phyloP scores from a whole-genome alignment of 2,113 vertebrate species.

The Elgaria multicarinata region DNA sequence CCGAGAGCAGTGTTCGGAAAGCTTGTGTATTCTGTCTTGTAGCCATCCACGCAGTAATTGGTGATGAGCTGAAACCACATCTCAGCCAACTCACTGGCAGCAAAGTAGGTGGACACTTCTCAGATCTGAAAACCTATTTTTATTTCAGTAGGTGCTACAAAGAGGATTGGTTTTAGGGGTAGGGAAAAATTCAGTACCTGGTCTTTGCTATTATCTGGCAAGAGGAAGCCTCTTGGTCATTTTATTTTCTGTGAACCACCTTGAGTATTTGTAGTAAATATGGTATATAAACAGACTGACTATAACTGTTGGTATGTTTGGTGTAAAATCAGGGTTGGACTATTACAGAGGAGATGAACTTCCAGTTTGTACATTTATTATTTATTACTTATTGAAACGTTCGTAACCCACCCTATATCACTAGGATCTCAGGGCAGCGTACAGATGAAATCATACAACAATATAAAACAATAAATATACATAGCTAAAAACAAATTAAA shows the following conservation, averaged over 20 bases:
- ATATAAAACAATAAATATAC: no score
- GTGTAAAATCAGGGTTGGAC: background rate
- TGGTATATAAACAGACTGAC: background rate
- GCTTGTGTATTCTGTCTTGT: constrained; percentile 98
- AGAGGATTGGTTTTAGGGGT: background rate
- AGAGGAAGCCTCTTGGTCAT: background rate
- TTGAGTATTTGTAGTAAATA: background rate
- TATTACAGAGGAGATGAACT: background rate
- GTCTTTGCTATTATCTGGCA: background rate
- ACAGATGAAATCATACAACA: no score
- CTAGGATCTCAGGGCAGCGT: no score
- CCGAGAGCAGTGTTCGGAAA: constrained; percentile 97
- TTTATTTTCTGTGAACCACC: background rate
- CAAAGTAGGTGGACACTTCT: constrained; percentile 83
- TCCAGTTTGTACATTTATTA: background rate
- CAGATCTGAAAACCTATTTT: background rate
- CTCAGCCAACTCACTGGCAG: constrained; percentile 96
- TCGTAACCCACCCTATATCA: no score
- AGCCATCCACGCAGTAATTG: constrained; percentile 92
- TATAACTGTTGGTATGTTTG: background rate
- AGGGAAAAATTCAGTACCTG: background rate
- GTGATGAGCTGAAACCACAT: constrained; percentile 96
- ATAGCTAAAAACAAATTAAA: no score
- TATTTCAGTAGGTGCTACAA: background rate
- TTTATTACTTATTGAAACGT: no score